Base-by-base conservation (phyloP, 2,797 vertebrate species). In the Yasuhikotakia modesta region DNA sequence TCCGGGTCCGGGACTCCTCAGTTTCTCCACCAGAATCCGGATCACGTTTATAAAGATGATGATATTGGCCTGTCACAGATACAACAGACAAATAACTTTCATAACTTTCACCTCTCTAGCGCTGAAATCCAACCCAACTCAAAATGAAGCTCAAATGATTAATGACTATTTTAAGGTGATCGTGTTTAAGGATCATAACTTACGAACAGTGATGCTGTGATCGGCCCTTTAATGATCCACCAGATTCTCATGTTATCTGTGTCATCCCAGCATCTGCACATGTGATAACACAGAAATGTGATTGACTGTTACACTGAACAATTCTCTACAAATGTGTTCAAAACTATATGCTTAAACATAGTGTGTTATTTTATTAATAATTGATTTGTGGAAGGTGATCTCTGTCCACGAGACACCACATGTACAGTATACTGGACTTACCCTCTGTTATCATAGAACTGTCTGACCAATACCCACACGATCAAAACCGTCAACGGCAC, bases 171-270 rank as follows among this genome's bases (percentile, higher is more conserved):
- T 5, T 35, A 35, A 35, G 32, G 32, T 4, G 32, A 35, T 35
- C 6, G 4, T 35, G 32, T 7, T 5, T 0, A 35, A 7, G 4
- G 35, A 10, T 75, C 19, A 24, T 60, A 68, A 92, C 93, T 94
- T 88, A 96, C 95, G 86, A 95, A 90, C 83, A 96, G 87, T 0
- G 95, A 94, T 19, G 90, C 87, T 45, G 95, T 95, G 77, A 96
- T 95, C 43, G 95, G 95, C n/a, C 93, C 94, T 88, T 96, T 96
- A 83, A 96, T 95, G 73, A 96, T 94, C 95, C 95, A 96, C 95
- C 95, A 95, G 82, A 93, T 87, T 8, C 81, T 90, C 12, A 84
- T 85, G 8, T 89, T 92, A 57, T 93, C 92, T 16, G 91, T 94
- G 86, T 96, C 95, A 30, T 96, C 95, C 95, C 95, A 96, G 88